Base-by-base conservation (phyloP, 1,140 invertebrate genomes). In the Odontomachus brunneus region DNA sequence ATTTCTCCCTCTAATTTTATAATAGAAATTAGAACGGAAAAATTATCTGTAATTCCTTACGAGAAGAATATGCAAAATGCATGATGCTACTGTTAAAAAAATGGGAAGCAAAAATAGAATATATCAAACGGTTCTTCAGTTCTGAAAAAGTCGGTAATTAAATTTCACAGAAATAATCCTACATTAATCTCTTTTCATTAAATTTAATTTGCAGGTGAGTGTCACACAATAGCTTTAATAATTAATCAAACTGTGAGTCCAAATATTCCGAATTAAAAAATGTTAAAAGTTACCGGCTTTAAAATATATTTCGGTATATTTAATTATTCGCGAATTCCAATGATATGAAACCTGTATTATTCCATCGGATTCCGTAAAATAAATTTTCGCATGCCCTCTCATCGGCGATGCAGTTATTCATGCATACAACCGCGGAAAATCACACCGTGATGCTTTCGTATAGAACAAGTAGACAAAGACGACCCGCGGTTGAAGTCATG, bases 401-500 rank as follows among this genome's bases (percentile, higher is more conserved):
- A 44, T 44, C 3, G 2, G 29, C 19, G 15, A 78, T 7, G 22
- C 22, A 9, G n/a, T 19, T 57, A 15, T n/a, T 26, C 0, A 15
- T 44, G 17, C 22, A 24, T 24, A 17, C 24, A 14, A 44, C 24
- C 14, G 17, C 38, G 24, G 22, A 29, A 17, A 57, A 3, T 38
- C 22, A 48, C 38, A 38, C 22, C 12, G 4, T 63, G 3, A 22
- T 48, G 33, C 72, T 51, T 66, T 66, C 19, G 51, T 26, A 55
- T 26, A 57, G 65, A 48, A 57, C 63, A 57, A 78, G 59, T 62
- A 62, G 74, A 71, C 63, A 71, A 80, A 80, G 75, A 59, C 33
- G 33, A 33, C 15, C 33, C 51, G n/a, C 48, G 29, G 51, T 80
- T 57, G 14, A 80, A 80, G 75, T 71, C 75, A 80, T 57, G 29